Percentiles rank a stretch among this genome's conserved stretches.
phyloP scores from a whole-genome alignment of 2,888 invertebrate species.

The Listrodromus nycthemerus region DNA sequence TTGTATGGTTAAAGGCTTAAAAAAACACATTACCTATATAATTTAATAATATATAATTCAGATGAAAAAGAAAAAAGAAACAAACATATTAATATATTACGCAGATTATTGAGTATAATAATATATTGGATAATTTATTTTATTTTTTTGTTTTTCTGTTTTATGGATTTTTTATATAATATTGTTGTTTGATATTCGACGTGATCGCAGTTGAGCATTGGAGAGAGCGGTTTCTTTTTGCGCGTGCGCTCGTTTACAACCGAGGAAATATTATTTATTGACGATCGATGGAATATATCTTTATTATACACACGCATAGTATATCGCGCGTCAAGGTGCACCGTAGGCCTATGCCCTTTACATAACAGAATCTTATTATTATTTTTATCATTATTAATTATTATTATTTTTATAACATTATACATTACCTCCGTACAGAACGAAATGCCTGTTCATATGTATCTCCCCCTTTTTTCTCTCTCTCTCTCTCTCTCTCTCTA shows the following conservation, averaged over 20 bases:
- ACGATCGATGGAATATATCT: constrained; percentile 49
- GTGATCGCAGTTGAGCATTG: constrained; percentile 56
- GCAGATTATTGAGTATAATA: constrained; percentile 80
- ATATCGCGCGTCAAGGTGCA: constrained; percentile 54
- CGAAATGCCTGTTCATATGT: constrained; percentile 29
- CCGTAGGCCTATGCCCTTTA: constrained; percentile 52
- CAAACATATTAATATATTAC: constrained; percentile 83
- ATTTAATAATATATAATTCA: constrained; percentile 71
- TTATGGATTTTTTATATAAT: constrained; percentile 82
- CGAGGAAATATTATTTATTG: constrained; percentile 66
- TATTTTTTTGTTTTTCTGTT: constrained; percentile 83
- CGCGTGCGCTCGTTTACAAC: constrained; percentile 42
- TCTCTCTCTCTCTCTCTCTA: constrained; percentile 45
- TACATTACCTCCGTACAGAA: constrained; percentile 49
- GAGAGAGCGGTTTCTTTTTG: constrained; percentile 37
- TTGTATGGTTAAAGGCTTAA: constrained; percentile 78
- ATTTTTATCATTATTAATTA: constrained; percentile 39
- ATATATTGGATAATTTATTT: constrained; percentile 84
- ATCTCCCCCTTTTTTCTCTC: not conserved
- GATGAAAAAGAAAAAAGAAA: constrained; percentile 58
- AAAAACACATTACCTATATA: constrained; percentile 74
- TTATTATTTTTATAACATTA: constrained; percentile 53
- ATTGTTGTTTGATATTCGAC: constrained; percentile 67
- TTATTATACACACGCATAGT: constrained; percentile 28
- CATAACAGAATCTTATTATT: constrained; percentile 58